Conservation (phyloP, 2,888 invertebrate species). For the Callyntrura guangdongensis region DNA sequence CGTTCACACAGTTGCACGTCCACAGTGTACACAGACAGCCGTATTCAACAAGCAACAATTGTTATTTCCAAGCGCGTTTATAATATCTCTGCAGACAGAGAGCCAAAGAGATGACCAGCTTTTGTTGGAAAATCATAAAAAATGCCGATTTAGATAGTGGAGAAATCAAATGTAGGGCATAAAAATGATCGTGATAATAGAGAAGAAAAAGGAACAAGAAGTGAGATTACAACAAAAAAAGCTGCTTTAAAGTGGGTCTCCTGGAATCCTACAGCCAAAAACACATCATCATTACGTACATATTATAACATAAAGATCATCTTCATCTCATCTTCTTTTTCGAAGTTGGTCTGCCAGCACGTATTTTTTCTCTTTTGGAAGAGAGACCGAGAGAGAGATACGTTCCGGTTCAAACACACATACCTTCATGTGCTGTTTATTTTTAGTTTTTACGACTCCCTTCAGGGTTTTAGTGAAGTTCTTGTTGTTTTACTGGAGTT, state of each 20-base stretch:
- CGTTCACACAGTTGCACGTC: neutral
- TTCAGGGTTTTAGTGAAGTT: slow-evolving; percentile 64
- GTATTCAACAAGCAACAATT: too few relatives aligned
- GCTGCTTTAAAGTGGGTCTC: slow-evolving; percentile 50
- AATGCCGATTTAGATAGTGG: slow-evolving; percentile 75
- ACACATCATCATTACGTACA: slow-evolving; percentile 24
- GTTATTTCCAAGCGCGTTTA: neutral
- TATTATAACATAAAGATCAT: slow-evolving; percentile 13
- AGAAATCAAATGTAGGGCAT: slow-evolving; percentile 79
- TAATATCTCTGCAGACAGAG: neutral
- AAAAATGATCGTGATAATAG: slow-evolving; percentile 75
- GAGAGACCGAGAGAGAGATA: neutral
- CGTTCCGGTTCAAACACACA: slow-evolving; percentile 13
- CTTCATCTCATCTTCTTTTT: neutral
- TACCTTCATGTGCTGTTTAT: slow-evolving; percentile 60
- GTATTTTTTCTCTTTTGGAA: slow-evolving; percentile 1
- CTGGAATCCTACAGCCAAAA: slow-evolving; percentile 48
- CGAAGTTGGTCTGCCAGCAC: neutral
- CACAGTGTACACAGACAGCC: too few relatives aligned
- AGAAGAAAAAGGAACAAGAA: slow-evolving; percentile 39
- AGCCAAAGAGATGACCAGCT: neutral
- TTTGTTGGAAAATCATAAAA: slow-evolving; percentile 74
- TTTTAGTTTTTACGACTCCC: slow-evolving; percentile 79
- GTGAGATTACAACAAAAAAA: slow-evolving; percentile 67
- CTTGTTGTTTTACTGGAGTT: slow-evolving; percentile 58